Evolutionary conservation across 2,888 invertebrate genomes (phyloP), one percentile per base, ranked within the genome.

Genomic region (Hartigia nigra): DNA sequence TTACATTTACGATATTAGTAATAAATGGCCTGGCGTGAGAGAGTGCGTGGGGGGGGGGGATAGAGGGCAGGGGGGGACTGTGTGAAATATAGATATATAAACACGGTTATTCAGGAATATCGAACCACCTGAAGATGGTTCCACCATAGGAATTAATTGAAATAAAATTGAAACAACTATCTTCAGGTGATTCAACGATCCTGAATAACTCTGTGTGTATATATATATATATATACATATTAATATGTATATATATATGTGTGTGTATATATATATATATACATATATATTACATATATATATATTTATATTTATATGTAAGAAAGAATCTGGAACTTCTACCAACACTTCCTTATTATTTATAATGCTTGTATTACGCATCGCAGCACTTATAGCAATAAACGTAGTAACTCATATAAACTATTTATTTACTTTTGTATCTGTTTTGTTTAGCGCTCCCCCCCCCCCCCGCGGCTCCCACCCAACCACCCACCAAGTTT

Each of bases 241-340:
- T 12, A 55, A 75, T 70, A 69, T 75, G 70, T 76, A 79, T 77
- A 23, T 80, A 76, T 78, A 31, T 77, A 79, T 69, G 74, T 77
- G 78, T 34, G 35, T 76, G 76, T 37, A 36, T 55, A 69, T 69
- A 70, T 81, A 55, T 32, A 32, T 55, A 69, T 37, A 55, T 81
- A 55, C n/a, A 82, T 84, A 84, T 81, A 82, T 80, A n/a, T n/a
- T 69, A 70, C 79, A 55, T 32, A 32, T 55, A 69, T 37, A 55
- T 81, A 55, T 32, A 82, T 84, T 84, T 81, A 82, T 80, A 81
- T 82, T 85, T 81, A 86, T 86, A 85, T 82, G 83, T 55, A 23
- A 83, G 82, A 84, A 84, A 55, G 81, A 82, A 77, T 87, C 82
- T 88, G 90, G 89, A 91, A 90, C 90, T 90, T 89, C 86, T 89